Evolutionary conservation across 1,140 invertebrate genomes (phyloP).

Genomic region (Drosophila melanogaster): DNA sequence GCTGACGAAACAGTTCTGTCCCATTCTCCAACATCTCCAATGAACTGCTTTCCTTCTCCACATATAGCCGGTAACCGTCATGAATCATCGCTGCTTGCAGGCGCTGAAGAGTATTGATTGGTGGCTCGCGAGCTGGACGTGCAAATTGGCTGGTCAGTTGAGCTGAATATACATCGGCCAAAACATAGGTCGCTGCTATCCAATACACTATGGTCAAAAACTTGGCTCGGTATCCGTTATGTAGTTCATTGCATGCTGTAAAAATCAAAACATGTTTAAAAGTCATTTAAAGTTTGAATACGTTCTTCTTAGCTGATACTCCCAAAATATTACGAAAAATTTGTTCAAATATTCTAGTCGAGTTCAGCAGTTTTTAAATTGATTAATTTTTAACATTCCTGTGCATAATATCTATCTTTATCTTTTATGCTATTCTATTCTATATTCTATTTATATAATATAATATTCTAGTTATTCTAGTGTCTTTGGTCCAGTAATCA

Average conservation of each 20-base stretch:
- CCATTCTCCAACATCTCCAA: constrained; percentile 90
- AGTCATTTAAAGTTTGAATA: no score
- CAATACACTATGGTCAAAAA: constrained; percentile 88
- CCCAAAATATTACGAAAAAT: no score
- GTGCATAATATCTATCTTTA: no score
- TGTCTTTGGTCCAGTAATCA: no score
- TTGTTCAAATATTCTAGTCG: no score
- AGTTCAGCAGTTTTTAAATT: no score
- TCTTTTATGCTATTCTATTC: no score
- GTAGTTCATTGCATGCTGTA: constrained; percentile 84
- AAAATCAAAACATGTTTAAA: background rate
- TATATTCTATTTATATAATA: no score
- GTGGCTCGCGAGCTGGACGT: constrained; percentile 87
- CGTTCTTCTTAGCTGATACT: no score
- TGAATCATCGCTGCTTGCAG: constrained; percentile 87
- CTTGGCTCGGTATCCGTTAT: constrained; percentile 87
- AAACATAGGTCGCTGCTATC: constrained; percentile 89
- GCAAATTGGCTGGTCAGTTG: constrained; percentile 89
- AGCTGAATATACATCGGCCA: constrained; percentile 90
- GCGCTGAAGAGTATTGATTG: constrained; percentile 87
- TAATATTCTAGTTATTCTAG: no score
- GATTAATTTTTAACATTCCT: no score
- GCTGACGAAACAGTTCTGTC: constrained; percentile 88
- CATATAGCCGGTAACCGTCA: constrained; percentile 87
- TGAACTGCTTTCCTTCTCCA: constrained; percentile 89